A percentile compares a stretch with the other conserved stretches of the same genome.
These are phyloP conservation scores for Chalcis sispes DNA, from an alignment of 2,888 invertebrate genomes.

Conservation along the genomic window DNA sequence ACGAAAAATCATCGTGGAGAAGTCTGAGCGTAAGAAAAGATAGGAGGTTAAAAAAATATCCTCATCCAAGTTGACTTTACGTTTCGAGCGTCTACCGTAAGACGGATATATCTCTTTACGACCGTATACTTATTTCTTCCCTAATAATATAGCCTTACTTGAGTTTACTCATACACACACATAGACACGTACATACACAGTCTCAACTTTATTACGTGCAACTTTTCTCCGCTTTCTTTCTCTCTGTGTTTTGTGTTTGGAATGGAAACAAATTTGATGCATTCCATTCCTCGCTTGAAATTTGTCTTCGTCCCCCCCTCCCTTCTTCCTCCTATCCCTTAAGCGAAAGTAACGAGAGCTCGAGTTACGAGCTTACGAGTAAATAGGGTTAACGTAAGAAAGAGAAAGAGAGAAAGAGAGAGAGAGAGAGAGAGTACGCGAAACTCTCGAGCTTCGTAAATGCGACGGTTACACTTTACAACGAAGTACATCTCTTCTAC, in stretches of 20 bases:
- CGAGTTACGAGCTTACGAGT: slow-evolving; percentile 31
- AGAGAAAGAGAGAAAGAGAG: slow-evolving; percentile 28
- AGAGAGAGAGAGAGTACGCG: slow-evolving; percentile 9
- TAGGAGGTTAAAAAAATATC: slow-evolving; percentile 3
- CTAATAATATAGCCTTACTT: no score
- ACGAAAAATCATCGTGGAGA: no score
- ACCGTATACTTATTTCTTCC: slow-evolving; percentile 11
- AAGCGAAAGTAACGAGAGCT: slow-evolving; percentile 22
- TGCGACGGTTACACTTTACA: slow-evolving; percentile 34
- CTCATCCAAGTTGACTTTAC: slow-evolving; percentile 4
- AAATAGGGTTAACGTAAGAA: background rate
- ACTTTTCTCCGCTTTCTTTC: background rate
- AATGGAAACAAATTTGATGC: slow-evolving; percentile 53
- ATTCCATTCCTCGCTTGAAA: slow-evolving; percentile 28
- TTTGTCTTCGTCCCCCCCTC: slow-evolving; percentile 23
- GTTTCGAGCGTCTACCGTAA: background rate
- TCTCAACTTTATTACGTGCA: no score
- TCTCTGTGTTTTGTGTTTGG: background rate
- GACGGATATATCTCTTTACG: background rate
- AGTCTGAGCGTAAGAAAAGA: background rate
- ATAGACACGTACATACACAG: background rate
- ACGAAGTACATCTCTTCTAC: background rate
- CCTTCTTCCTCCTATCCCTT: no score
- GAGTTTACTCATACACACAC: no score
- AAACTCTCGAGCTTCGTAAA: slow-evolving; percentile 30